These are phyloP conservation scores for Chiloscyllium plagiosum DNA, from an alignment of 2,113 vertebrate genomes.

Conservation along the genomic window DNA sequence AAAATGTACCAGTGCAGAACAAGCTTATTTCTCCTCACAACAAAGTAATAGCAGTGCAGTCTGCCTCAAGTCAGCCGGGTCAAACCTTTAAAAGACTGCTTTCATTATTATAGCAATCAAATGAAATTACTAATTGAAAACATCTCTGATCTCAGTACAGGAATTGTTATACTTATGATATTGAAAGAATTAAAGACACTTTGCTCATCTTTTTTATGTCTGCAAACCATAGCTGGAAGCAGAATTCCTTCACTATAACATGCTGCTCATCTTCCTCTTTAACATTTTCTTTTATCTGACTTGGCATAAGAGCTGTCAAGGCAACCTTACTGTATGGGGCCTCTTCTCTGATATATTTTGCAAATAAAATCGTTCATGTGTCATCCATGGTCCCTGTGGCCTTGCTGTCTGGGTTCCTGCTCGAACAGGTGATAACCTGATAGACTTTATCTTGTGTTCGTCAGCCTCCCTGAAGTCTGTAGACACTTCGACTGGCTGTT, in stretches of 20 bases:
- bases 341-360: constrained; percentile 51
- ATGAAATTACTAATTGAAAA: constrained; percentile 77
- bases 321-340: constrained; percentile 54
- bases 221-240: constrained; percentile 70
- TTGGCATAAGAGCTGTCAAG: constrained; percentile 59
- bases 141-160: constrained; percentile 80
- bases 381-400: constrained; percentile 62
- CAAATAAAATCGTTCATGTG: constrained; percentile 49
- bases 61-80: background rate
- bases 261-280: constrained; percentile 43
- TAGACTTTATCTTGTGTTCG: constrained; percentile 96
- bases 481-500: constrained; percentile 81
- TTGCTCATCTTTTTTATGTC: constrained; percentile 76
- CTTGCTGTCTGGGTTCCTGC: constrained; percentile 70
- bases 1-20: background rate
- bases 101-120: constrained; percentile 22
- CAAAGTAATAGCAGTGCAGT: background rate
- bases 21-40: background rate
- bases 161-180: constrained; percentile 52
- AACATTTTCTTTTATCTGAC: constrained; percentile 55
- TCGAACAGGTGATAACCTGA: constrained; percentile 92
- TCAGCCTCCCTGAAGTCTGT: constrained; percentile 78
- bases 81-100: background rate
- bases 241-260: constrained; percentile 60
- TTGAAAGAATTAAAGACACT: constrained; percentile 52